Percentiles rank a stretch among this genome's conserved stretches.
Conservation (phyloP, 2,888 invertebrate genomes). For the Rugalucina vietnamica region DNA sequence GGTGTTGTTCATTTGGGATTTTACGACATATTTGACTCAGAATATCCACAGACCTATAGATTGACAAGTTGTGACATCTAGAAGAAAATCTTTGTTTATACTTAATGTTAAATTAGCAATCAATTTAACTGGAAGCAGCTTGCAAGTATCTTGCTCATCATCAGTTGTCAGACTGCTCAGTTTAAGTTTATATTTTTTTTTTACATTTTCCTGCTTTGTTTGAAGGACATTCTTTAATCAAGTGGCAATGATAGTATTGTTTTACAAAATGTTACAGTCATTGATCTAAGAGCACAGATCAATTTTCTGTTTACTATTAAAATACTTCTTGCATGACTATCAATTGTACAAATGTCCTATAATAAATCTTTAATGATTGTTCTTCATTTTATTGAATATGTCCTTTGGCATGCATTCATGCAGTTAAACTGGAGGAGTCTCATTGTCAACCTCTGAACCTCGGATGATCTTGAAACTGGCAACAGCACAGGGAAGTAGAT, state of each 20-base stretch:
- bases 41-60: too few relatives aligned
- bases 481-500: too few relatives aligned
- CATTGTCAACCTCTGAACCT: too few relatives aligned
- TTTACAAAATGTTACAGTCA: background rate
- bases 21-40: too few relatives aligned
- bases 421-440: too few relatives aligned
- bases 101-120: background rate
- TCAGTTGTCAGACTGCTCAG: background rate
- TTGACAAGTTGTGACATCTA: too few relatives aligned
- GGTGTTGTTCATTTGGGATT: too few relatives aligned
- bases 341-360: background rate
- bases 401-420: too few relatives aligned
- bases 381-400: too few relatives aligned
- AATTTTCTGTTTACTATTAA: conserved; percentile 12
- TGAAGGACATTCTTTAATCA: background rate
- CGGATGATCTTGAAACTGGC: too few relatives aligned
- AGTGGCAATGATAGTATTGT: background rate
- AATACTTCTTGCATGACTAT: conserved; percentile 6
- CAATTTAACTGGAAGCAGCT: background rate
- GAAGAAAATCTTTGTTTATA: too few relatives aligned
- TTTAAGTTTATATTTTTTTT: background rate
- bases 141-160: background rate
- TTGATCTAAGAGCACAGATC: background rate
- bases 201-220: background rate
- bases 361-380: background rate